Evolutionary conservation across 2,797 vertebrate species (phyloP), one percentile per base, ranked within the genome.

Genomic region (Sylvilagus floridanus): DNA sequence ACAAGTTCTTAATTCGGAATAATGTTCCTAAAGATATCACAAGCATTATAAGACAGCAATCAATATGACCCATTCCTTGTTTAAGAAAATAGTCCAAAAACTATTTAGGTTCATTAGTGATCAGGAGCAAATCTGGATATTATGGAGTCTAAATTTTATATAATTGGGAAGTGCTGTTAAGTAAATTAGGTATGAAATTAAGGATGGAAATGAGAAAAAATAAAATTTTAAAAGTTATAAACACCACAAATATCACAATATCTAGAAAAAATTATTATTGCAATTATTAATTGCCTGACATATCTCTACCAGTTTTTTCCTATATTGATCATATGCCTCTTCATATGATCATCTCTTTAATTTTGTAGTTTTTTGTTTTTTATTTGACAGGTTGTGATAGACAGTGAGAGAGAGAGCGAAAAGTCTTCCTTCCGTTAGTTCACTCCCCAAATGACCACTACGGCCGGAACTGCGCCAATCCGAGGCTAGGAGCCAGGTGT

Each of bases 1-100:
- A 96, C 75, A 90, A 88, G 88, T 86, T 72, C 35, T 94, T 90
- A 92, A 86, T 91, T 92, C 84, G 84, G 66, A 92, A 71, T 52
- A 83, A 71, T n/a, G 79, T 88, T 91, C 35, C 87, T 62, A 16
- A 54, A 91, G 91, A 96, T 88, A 90, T 11, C 76, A 82, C 16
- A 83, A 84, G 32, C 35, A 75, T 72, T 78, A 85, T 9, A 90
- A 90, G 71, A 91, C 8, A 17, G 24, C 21, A 93, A 91, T 62
- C 28, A 91, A 91, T 66, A 57, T 32, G 88, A 90, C 13, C 11
- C 71, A 86, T 12, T 30, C 8, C 22, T 81, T 60, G 3, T 85
- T 83, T 79, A n/a, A 7, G 50, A 82, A 93, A 77, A 82, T 60
- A 72, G 78, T 24, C 47, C 26, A 66, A 73, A 69, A 66, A 72